Base-by-base conservation (phyloP, 2,797 vertebrate genomes). In the Fratercula arctica region DNA sequence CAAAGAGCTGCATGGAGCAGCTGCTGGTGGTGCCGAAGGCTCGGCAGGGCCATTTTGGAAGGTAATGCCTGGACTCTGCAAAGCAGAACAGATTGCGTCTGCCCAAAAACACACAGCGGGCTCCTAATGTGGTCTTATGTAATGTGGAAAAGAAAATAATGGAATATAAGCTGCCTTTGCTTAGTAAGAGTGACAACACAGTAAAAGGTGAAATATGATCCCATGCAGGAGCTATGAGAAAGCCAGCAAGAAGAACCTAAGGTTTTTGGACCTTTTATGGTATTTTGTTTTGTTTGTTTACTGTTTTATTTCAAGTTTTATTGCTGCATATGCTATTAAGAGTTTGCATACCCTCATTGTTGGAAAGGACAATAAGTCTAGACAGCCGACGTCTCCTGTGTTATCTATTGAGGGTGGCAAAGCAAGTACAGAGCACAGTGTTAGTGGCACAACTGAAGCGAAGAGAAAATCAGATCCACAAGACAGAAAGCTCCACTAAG, bases 241-340 rank as follows among this genome's bases (percentile, higher is more conserved):
- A 92, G 10, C 21, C 57, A 59, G 57, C 29, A 74, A 80, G 53
- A 74, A 80, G 53, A 80, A 81, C 24, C 1, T 11, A 57, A 23
- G 16, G 68, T 8, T 37, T 85, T 72, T 8, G 0, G 7, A 59
- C 35, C 63, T 80, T 4, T 78, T 41, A 9, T 15, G 14, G 16
- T 51, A 43, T 61, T 93, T 87, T 93, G 41, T 5, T 78, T 96
- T 79, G 45, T 8, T 76, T 94, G 93, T 92, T 87, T 79, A 57
- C 45, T 35, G n/a, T 56, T 90, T 72, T 46, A 4, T 13, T 79
- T 83, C 13, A 84, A 41, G 61, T 87, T 88, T 81, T 84, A 76
- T 94, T 91, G 48, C 18, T 33, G 29, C 61, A 24, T 78, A 51
- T 23, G 3, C 43, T 45, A 17, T 33, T 74, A 87, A 91, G 74